Evolutionary conservation across 2,888 invertebrate species (phyloP), one percentile per base, ranked within the genome.

Genomic region (Ctenicera cuprea): DNA sequence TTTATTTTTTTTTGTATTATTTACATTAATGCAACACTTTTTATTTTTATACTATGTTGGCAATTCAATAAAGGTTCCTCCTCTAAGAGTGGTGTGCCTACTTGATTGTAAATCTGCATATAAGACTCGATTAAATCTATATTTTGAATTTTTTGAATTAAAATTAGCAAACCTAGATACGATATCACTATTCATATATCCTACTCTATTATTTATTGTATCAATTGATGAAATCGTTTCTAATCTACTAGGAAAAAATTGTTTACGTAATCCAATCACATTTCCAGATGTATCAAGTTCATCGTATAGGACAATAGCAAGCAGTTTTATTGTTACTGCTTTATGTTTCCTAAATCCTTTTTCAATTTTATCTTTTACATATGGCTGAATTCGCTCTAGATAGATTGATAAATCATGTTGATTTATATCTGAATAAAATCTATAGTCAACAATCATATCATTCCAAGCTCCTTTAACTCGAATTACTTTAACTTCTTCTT

Each of bases 121-220:
- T n/a, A 41, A 41, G 41, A 41, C 41, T 11, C 41, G 2, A 1
- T 41, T 3, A 41, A 41, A 41, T 41, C 41, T 41, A 41, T 41
- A 41, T 41, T 41, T 41, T 5, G 41, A 4, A 11, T 41, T 41
- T 41, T 41, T 41, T 5, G 41, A 3, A 41, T 41, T 41, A 41
- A 41, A 41, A 41, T 41, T 41, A 41, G 3, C 41, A 41, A 41
- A 41, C 41, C 45, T 45, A 45, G 45, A 45, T 16, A 45, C 8
- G 45, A 45, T 45, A 16, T 45, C 45, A 45, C 16, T 16, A 45
- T 45, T 45, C 45, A 45, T 16, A 8, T 16, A 45, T 45, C 14
- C 45, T 45, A 45, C n/a, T 45, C 45, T 45, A 16, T 45, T 45
- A 45, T 45, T 45, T n/a, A 45, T 45, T 45, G n/a, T 45, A 45